Conservation (phyloP, 2,888 invertebrate species). For the Neuroscelio doddi region DNA sequence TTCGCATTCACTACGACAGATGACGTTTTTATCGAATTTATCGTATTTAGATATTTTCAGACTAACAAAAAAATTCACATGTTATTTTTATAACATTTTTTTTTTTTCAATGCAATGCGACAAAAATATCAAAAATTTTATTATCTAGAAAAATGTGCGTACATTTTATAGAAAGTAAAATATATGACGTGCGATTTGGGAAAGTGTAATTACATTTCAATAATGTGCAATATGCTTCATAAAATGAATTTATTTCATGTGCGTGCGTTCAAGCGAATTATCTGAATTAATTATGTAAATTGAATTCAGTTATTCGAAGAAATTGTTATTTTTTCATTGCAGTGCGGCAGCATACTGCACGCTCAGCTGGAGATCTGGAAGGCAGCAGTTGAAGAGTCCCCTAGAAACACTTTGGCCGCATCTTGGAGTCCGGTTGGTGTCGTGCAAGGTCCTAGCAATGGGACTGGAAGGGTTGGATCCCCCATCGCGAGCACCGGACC, state of each 20-base stretch:
- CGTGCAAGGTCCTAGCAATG: constrained; percentile 58
- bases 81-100: too few relatives aligned
- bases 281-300: neutral
- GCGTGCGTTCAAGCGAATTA: neutral
- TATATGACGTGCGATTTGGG: too few relatives aligned
- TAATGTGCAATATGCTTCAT: too few relatives aligned
- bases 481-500: constrained; percentile 56
- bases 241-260: neutral
- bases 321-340: constrained; percentile 53
- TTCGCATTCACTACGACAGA: too few relatives aligned
- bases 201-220: too few relatives aligned
- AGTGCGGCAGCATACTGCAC: constrained; percentile 89
- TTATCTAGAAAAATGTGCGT: too few relatives aligned
- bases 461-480: constrained; percentile 63
- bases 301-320: constrained; percentile 12
- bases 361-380: constrained; percentile 95
- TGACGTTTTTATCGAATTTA: too few relatives aligned
- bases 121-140: too few relatives aligned
- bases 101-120: too few relatives aligned
- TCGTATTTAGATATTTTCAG: too few relatives aligned
- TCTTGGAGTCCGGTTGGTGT: constrained; percentile 67
- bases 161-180: too few relatives aligned
- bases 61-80: too few relatives aligned
- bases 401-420: constrained; percentile 72
- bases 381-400: constrained; percentile 78